phyloP scores from a whole-genome alignment of 2,113 vertebrate genomes.

The Syrmaticus mikado region DNA sequence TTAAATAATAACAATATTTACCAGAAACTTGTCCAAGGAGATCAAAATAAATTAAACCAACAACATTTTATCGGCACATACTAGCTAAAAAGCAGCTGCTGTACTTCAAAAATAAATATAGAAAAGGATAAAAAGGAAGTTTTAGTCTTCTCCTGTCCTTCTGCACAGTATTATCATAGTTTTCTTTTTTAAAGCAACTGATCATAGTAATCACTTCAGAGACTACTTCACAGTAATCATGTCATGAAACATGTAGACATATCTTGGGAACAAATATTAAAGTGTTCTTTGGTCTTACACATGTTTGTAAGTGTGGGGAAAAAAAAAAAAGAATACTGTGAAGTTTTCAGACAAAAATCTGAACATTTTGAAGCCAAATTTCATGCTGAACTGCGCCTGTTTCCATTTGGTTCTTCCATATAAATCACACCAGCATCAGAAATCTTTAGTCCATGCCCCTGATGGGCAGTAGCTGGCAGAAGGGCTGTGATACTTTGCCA shows the following conservation, averaged over 20 bases:
- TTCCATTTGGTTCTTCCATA: not conserved
- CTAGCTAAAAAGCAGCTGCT: not conserved
- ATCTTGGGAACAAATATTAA: not conserved
- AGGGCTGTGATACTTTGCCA: not conserved
- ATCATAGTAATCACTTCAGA: not conserved
- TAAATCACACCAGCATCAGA: not conserved
- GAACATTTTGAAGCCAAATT: not conserved
- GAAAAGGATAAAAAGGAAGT: not conserved
- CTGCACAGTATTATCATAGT: not conserved
- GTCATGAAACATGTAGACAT: not conserved
- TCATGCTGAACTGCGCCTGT: not conserved
- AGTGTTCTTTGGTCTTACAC: not conserved
- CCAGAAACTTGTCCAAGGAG: not conserved
- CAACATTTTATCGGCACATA: not conserved
- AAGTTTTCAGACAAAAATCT: not conserved
- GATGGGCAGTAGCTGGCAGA: not conserved
- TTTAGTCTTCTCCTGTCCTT: not conserved
- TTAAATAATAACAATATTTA: not conserved
- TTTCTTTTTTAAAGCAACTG: not conserved
- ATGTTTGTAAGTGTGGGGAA: not conserved
- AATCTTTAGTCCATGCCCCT: not conserved
- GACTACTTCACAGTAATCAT: too few relatives aligned
- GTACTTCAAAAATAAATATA: not conserved
- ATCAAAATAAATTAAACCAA: not conserved
- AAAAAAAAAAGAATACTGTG: accelerated